Conservation (phyloP, 2,797 vertebrate genomes). For the Cygnus olor region DNA sequence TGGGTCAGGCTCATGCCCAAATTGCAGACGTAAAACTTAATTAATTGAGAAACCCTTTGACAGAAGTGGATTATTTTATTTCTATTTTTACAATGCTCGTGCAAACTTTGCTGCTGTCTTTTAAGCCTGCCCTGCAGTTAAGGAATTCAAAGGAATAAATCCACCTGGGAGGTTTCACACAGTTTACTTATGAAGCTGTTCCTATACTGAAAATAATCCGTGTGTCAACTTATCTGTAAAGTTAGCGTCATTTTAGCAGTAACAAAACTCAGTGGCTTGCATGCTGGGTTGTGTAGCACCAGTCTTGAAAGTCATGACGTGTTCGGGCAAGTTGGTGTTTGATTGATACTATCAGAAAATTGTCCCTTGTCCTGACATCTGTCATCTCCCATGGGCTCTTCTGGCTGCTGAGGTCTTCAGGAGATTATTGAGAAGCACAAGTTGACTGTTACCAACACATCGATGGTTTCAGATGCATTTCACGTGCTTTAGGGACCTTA, state of each 20-base stretch:
- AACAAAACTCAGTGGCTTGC: background rate
- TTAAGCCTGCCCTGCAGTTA: background rate
- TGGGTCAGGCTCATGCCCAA: background rate
- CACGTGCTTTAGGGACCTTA: background rate
- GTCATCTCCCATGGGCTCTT: background rate
- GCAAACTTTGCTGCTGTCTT: background rate
- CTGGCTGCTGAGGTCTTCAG: background rate
- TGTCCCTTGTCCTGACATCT: background rate
- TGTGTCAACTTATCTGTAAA: background rate
- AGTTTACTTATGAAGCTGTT: background rate
- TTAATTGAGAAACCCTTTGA: background rate
- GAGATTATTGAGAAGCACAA: background rate
- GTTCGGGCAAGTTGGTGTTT: background rate
- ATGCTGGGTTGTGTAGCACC: background rate
- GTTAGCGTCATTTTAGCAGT: background rate
- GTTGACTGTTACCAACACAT: background rate
- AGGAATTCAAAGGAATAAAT: background rate
- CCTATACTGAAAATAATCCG: background rate
- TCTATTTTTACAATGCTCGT: background rate
- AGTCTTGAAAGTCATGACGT: background rate
- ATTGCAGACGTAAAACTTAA: background rate
- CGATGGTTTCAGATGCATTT: background rate
- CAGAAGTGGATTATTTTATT: background rate
- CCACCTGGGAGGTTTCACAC: background rate
- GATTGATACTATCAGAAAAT: background rate